Evolutionary conservation across 1,140 invertebrate genomes (phyloP), one percentile per base, ranked within the genome.

Genomic region (Ephestia elutella): DNA sequence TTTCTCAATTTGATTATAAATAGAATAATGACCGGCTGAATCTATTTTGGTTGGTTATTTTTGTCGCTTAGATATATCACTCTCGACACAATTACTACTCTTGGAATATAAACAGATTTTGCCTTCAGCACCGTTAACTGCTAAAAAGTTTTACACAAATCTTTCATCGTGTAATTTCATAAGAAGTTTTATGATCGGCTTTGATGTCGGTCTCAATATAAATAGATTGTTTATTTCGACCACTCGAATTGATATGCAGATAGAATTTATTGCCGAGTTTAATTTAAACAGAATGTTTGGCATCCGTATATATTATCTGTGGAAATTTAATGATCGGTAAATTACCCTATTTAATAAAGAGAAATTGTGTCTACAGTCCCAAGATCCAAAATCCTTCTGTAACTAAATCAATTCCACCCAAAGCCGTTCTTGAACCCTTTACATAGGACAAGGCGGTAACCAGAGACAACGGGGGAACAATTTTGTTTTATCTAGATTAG

Each of bases 381-480:
- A 35, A 30, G 60, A 51, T 63, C 59, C 57, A 49, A 61, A 32
- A 32, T 32, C 11, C 66, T 66, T 49, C 56, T 70, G 57, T 70
- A 55, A 67, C 66, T 74, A 73, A 72, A 60, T 50, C 51, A 50
- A 15, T 20, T 49, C 50, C 54, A 71, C 63, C 63, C 66, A 32
- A 60, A 50, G 62, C 85, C 80, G 81, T 56, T 73, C 83, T 86
- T 87, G 83, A 85, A 84, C 65, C 82, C 78, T 82, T 51, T 79
- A 81, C 78, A 73, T 62, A 82, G 82, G 82, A 81, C 82, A 86
- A 87, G 85, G 79, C 80, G 83, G 78, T 73, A 69, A 8, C 19
- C 2, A 5, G 3, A 17, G 20, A 53, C 50, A n/a, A n/a, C 50
- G 20, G 18, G 11, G 50, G 50, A 53, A 2, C 20, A 13, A 13